phyloP scores from a whole-genome alignment of 2,113 vertebrate genomes.

The Mesitornis unicolor region DNA sequence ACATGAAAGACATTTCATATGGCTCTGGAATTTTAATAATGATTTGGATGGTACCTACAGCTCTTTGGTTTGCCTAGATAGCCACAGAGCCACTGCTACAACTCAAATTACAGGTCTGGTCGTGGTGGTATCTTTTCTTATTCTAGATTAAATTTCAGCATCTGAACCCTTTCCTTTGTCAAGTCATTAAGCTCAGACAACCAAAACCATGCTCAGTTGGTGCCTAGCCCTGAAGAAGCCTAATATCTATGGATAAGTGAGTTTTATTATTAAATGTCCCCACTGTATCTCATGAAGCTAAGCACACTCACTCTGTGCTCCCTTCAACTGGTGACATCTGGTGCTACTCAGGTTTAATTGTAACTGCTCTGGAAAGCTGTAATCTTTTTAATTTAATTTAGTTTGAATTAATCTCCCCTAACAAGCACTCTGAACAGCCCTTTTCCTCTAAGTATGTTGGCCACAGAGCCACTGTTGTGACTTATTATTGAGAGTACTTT shows the following conservation, averaged over 20 bases:
- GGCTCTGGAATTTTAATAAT: background rate
- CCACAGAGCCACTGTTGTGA: background rate
- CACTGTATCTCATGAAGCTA: background rate
- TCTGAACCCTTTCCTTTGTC: background rate
- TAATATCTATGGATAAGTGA: background rate
- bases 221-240: background rate
- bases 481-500: background rate
- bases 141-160: background rate
- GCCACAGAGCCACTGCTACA: background rate
- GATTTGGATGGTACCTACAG: background rate
- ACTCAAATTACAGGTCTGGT: background rate
- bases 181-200: background rate
- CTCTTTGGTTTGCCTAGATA: background rate
- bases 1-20: background rate
- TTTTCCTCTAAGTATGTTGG: background rate
- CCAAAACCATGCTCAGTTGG: background rate
- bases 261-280: background rate
- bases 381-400: conserved; percentile 12
- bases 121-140: background rate
- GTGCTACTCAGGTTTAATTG: conserved; percentile 23
- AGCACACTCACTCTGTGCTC: background rate
- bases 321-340: conserved; percentile 18
- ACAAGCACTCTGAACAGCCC: background rate
- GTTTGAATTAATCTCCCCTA: conserved; percentile 17
- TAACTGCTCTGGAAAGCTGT: background rate